Percentiles rank a stretch among this genome's conserved stretches.
These are phyloP conservation scores for Mellivora capensis DNA, from an alignment of 2,113 vertebrate species.

Conservation along the genomic window DNA sequence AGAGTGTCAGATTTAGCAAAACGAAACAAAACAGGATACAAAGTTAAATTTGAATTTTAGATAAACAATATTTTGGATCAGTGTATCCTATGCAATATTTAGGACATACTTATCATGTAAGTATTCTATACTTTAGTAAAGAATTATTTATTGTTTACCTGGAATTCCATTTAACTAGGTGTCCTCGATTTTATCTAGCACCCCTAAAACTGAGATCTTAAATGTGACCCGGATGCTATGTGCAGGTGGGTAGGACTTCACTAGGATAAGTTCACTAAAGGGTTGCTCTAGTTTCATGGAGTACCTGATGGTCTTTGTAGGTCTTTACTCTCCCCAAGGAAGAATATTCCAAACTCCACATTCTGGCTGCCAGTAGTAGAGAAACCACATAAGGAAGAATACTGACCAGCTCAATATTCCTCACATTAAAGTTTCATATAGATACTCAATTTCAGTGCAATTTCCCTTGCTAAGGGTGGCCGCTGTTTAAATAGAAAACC, in stretches of 20 bases:
- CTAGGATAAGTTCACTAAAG: neutral
- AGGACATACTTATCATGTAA: neutral
- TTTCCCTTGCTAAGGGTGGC: neutral
- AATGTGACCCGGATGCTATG: neutral
- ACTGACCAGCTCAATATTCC: neutral
- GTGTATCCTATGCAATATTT: neutral
- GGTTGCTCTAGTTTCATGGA: neutral
- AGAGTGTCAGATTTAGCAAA: neutral
- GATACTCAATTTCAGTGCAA: neutral
- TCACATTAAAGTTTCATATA: neutral
- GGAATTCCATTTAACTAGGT: slow-evolving; percentile 11
- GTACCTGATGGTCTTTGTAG: neutral
- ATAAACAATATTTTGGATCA: neutral
- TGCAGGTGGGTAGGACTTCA: neutral
- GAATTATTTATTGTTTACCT: neutral
- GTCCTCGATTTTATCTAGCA: neutral
- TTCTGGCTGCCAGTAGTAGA: neutral
- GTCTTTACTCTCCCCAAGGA: neutral
- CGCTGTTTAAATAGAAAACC: neutral
- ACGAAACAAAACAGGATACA: neutral
- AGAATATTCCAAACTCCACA: neutral
- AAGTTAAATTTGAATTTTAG: neutral
- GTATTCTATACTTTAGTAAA: neutral
- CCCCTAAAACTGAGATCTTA: neutral
- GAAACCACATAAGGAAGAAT: neutral